A percentile compares a stretch with the other conserved stretches of the same genome.
Conservation (phyloP, 2,113 vertebrate species). For the Dryoscopus gambensis region DNA sequence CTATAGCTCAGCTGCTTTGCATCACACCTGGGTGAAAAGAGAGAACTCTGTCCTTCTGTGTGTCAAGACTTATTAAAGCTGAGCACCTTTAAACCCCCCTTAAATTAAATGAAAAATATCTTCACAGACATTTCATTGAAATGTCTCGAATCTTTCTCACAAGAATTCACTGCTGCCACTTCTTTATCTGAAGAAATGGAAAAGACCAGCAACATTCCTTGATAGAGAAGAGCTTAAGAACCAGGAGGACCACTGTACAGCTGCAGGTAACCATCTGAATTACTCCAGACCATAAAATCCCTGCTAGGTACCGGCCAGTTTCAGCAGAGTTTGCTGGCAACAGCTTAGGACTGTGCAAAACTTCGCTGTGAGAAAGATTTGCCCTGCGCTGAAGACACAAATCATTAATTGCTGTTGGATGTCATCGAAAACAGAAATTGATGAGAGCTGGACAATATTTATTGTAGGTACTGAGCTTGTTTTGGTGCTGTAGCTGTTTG, state of each 20-base stretch:
- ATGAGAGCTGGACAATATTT: not conserved
- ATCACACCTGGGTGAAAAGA: not conserved
- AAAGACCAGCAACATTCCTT: not conserved
- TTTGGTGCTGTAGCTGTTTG: not conserved
- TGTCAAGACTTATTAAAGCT: not conserved
- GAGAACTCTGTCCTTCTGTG: not conserved
- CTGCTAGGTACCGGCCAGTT: not conserved
- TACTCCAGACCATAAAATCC: not conserved
- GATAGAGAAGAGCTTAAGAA: not conserved
- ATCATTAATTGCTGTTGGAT: not conserved
- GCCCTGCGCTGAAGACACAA: not conserved
- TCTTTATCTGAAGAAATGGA: not conserved
- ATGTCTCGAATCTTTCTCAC: not conserved
- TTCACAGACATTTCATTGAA: not conserved
- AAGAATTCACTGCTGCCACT: not conserved
- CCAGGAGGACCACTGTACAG: not conserved
- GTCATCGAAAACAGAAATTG: not conserved
- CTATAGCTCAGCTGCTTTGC: not conserved
- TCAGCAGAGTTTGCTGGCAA: not conserved
- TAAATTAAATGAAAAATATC: not conserved
- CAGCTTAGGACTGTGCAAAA: not conserved
- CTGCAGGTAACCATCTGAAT: not conserved
- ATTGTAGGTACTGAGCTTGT: not conserved
- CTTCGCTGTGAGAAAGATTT: not conserved
- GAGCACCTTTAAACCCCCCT: not conserved